Evolutionary conservation across 2,888 invertebrate genomes (phyloP), one percentile per base, ranked within the genome.

Genomic region (Drosophila borborema): DNA sequence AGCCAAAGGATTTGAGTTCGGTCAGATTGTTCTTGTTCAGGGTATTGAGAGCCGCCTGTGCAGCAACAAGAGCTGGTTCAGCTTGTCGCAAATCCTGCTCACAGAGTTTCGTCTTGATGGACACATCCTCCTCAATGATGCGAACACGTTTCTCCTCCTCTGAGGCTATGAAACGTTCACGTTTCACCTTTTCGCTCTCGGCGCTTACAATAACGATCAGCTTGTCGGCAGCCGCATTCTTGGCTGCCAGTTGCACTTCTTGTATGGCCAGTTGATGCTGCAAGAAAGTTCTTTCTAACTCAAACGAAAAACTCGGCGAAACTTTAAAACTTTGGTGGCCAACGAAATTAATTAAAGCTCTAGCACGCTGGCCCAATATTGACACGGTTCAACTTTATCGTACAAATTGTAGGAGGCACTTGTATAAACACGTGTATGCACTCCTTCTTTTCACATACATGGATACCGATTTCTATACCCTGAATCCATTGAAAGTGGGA

Each of bases 21-120:
- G 99, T 98, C 77, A 99, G 93, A 92, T 99, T 99, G 90, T 96
- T 97, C 94, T 99, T 99, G 91, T 99, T 98, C n/a, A 99, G 93
- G 0, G 98, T 99, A 89, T 99, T 97, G 56, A 99, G 86, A 0
- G 93, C 93, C 0, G 90, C 91, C 91, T 97, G 97, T 0, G 99
- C 99, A 20, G 98, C 98, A 9, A 96, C 93, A 53, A 99, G 93
- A 2, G 98, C 98, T 0, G 99, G 99, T 92, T 99, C 98, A 0
- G 99, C 99, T 92, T 97, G 98, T 0, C 96, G 96, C 85, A 99
- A 94, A 94, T 99, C 99, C 85, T 96, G 96, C 64, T 97, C 97
- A 92, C 98, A 98, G 82, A 97, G 95, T 92, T 95, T 96, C 48
- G 97, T 96, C 90, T 98, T 97, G 76, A 96, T 95, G 4, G 96